Base-by-base conservation (phyloP, 2,797 vertebrate genomes). In the Oceanodroma leucorhoa region DNA sequence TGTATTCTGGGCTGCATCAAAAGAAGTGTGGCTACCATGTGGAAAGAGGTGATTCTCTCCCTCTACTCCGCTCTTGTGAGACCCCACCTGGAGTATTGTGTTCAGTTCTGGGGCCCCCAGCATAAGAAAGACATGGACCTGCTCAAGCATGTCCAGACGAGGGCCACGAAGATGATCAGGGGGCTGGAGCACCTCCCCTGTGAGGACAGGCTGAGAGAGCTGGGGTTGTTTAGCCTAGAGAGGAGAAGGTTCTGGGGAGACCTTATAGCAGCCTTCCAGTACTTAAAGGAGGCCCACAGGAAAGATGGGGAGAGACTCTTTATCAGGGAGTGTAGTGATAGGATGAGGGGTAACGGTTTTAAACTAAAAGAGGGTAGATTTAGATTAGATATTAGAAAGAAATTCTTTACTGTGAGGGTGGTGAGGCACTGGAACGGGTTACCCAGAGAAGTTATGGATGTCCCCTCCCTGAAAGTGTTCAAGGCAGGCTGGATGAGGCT, bases 321-420 rank as follows among this genome's bases (percentile, higher is more conserved):
- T 58, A 29, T 26, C 11, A 82, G 22, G 30, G 10, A 30, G 2
- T 18, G 9, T 9, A 53, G 14, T 16, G 34, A 65, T 3, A 48
- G 30, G 15, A 50, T 0, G 0, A 65, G 11, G 21, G 3, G 15
- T 50, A 64, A 71, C 0, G 2, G 1, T 6, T 88, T 58, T 9
- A 60, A 66, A 58, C 15, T 21, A 29, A 60, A 66, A 45, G n/a
- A 41, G 8, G 9, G 14, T 5, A 66, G 60, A 51, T 73, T 73
- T 81, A 64, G 14, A 32, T 11, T 21, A 67, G 27, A 24, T 43
- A 32, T n/a, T 11, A 40, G 16, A 3, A 78, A 40, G 10, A 62
- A 34, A 43, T 62, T 71, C 18, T 76, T 87, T 14, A 16, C n/a
- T 48, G 10, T 67, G 36, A 62, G 10, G 10, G 21, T 60, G 7